phyloP scores from a whole-genome alignment of 2,888 invertebrate species.

The Seira ritae region DNA sequence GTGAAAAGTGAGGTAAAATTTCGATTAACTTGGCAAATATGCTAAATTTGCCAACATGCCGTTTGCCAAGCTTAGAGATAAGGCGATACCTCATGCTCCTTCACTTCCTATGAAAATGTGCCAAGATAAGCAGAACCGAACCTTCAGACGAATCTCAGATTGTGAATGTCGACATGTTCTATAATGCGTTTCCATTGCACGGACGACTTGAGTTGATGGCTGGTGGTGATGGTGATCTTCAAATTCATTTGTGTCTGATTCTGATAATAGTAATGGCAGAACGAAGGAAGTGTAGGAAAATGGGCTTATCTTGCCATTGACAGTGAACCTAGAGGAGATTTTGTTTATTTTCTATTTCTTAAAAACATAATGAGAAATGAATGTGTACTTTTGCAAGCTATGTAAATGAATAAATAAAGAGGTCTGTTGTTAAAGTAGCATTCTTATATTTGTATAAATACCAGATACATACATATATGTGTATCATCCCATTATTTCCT shows the following conservation, averaged over 20 bases:
- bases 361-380: slow-evolving; percentile 5
- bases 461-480: no score
- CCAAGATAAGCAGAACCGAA: slow-evolving; percentile 57
- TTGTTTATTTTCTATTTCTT: slow-evolving; percentile 7
- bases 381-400: background rate
- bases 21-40: no score
- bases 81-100: slow-evolving; percentile 33
- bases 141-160: slow-evolving; percentile 39
- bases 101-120: slow-evolving; percentile 42
- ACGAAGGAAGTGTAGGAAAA: no score
- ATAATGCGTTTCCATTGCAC: background rate
- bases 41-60: no score
- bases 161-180: background rate
- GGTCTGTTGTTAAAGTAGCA: background rate
- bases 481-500: no score
- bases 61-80: no score
- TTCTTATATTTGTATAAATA: no score
- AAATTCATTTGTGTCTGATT: no score
- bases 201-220: background rate
- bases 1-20: no score
- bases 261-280: no score
- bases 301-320: slow-evolving; percentile 9
- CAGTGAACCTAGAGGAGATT: slow-evolving; percentile 17
- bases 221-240: background rate
- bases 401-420: background rate